Conservation (phyloP, 2,888 invertebrate genomes). For the Lamproptera curius region DNA sequence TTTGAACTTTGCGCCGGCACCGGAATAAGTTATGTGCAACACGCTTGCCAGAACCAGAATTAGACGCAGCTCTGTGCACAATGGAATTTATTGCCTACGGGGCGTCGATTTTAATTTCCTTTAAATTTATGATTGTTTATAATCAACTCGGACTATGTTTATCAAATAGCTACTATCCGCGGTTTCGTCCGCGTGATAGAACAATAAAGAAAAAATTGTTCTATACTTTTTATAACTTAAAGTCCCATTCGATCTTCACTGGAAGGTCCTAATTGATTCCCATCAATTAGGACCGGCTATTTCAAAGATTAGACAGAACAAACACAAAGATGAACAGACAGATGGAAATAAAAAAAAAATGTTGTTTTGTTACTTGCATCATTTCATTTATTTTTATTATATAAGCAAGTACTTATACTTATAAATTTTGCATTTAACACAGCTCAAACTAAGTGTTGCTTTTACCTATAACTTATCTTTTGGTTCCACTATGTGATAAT, state of each 20-base stretch:
- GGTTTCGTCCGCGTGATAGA: neutral
- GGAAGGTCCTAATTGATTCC: too few relatives aligned
- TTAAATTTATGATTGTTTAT: neutral
- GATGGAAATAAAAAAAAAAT: neutral
- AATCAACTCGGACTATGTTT: neutral
- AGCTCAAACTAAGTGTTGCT: too few relatives aligned
- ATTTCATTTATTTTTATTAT: too few relatives aligned
- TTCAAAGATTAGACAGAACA: too few relatives aligned
- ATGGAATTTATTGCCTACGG: neutral
- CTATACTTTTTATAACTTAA: neutral
- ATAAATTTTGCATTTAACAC: too few relatives aligned
- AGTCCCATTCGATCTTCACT: too few relatives aligned
- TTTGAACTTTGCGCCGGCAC: conserved; percentile 32
- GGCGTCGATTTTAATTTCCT: neutral
- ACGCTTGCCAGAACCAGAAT: conserved; percentile 11
- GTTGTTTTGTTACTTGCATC: too few relatives aligned
- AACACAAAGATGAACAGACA: too few relatives aligned
- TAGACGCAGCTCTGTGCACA: conserved; percentile 8
- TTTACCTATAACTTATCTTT: too few relatives aligned
- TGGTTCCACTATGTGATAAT: too few relatives aligned
- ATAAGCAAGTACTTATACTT: too few relatives aligned
- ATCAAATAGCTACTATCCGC: neutral
- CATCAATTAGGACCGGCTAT: too few relatives aligned
- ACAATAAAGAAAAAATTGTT: neutral
- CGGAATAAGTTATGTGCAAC: conserved; percentile 28